Base-by-base conservation (phyloP, 2,797 vertebrate species). In the Morus bassanus region DNA sequence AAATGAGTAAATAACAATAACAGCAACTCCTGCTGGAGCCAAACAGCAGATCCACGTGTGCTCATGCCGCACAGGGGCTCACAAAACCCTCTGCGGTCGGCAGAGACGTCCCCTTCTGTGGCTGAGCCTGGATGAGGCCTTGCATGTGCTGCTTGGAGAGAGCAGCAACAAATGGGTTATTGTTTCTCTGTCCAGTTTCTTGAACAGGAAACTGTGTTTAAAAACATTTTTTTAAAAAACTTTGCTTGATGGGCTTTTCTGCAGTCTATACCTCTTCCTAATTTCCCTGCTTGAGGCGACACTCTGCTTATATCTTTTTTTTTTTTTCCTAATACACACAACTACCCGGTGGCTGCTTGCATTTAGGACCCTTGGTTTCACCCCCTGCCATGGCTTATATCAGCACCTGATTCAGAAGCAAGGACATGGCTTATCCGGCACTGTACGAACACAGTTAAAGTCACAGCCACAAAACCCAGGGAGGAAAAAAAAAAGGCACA, bases 171-270 rank as follows among this genome's bases (percentile, higher is more conserved):
- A 74, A 69, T 0, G 8, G 53, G 48, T 88, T 85, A 75, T 95
- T 96, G 96, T 96, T 96, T 59, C 79, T 81, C 69, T 63, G 35
- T 73, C 70, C 83, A 70, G 35, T 69, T 79, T 91, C 86, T 95
- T 35, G 37, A 83, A 75, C 91, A 94, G 94, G 96, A 94, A 93
- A 77, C 67, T 18, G 27, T 43, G 35, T 54, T 78, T 37, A 31
- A 91, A 95, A 94, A 54, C 22, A 18, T 48, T 78, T 94, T 93
- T 89, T 24, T 15, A 1, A 16, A 69, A 43, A 45, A 18, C 30
- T 59, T 89, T 37, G 24, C 64, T 75, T 76, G 67, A 69, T 48
- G 39, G 76, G 33, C 77, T 79, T 90, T 84, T 87, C 45, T 73
- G 74, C 74, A 69, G 65, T 12, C 82, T 51, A 4, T 77, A 41